Conservation (phyloP, 2,113 vertebrate genomes). For the Salvelinus namaycush region DNA sequence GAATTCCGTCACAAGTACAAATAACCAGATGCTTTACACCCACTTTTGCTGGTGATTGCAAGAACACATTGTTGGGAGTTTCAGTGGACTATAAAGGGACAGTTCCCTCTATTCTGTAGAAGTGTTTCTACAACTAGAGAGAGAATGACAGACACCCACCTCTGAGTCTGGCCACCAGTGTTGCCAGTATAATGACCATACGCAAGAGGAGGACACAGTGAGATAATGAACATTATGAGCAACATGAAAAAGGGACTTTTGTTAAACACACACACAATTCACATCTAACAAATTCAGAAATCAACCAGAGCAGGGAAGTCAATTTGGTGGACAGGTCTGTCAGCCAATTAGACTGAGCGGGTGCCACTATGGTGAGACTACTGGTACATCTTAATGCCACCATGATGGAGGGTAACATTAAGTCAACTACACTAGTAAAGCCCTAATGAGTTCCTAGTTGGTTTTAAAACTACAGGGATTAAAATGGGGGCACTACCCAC, state of each 20-base stretch:
- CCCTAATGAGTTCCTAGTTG: neutral
- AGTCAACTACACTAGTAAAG: neutral
- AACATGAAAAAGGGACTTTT: conserved; percentile 17
- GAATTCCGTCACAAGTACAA: neutral
- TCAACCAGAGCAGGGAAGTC: neutral
- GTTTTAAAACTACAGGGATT: neutral
- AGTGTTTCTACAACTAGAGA: neutral
- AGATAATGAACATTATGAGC: conserved; percentile 11
- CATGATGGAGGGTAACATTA: neutral
- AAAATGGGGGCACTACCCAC: neutral
- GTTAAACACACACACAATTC: conserved; percentile 9
- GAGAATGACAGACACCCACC: conserved; percentile 57
- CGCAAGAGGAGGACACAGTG: conserved; percentile 16
- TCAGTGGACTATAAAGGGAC: neutral
- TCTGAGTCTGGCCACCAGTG: conserved; percentile 67
- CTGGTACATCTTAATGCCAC: neutral
- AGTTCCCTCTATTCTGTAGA: neutral
- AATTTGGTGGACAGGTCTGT: neutral
- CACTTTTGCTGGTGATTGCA: neutral
- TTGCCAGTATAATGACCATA: conserved; percentile 41
- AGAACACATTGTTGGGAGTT: neutral
- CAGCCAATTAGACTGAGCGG: neutral
- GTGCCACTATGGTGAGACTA: neutral
- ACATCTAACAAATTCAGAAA: conserved; percentile 12
- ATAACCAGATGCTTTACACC: neutral